Evolutionary conservation across 2,113 vertebrate genomes (phyloP).

Genomic region (Otocyon megalotis): DNA sequence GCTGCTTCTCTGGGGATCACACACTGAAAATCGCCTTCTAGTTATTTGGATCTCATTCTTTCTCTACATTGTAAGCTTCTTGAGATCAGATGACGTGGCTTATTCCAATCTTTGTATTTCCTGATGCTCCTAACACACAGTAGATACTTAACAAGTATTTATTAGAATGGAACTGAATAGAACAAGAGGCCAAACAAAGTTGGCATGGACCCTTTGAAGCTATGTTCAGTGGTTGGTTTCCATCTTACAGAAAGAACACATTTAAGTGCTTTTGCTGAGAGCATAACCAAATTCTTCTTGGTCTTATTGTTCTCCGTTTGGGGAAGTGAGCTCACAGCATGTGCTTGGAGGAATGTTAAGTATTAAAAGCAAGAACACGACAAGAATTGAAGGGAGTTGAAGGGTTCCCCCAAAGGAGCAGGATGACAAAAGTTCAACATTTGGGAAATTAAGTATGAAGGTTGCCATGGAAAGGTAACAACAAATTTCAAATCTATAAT

Average conservation of each 20-base stretch:
- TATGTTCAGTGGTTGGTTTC: not conserved
- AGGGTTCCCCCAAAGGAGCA: constrained; percentile 14
- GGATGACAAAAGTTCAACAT: constrained; percentile 17
- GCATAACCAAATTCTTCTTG: not conserved
- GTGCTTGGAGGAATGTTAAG: not conserved
- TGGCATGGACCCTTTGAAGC: not conserved
- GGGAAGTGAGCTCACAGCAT: not conserved
- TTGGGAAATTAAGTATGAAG: constrained; percentile 57
- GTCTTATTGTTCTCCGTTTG: not conserved
- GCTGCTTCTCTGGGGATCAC: not conserved
- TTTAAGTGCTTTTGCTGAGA: not conserved
- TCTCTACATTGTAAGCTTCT: not conserved
- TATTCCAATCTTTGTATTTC: constrained; percentile 9
- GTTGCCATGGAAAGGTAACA: constrained; percentile 63
- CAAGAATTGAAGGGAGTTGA: constrained; percentile 27
- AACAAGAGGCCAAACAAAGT: not conserved
- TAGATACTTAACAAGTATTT: constrained; percentile 29
- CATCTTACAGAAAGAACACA: not conserved
- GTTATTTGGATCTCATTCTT: not conserved
- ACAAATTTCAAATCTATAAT: constrained; percentile 63
- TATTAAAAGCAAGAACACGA: not conserved
- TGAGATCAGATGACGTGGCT: not conserved
- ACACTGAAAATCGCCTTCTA: not conserved
- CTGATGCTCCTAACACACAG: not conserved
- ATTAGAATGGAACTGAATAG: constrained; percentile 36